These are phyloP conservation scores for Epirrhoe alternata DNA, from an alignment of 2,888 invertebrate genomes.

Conservation along the genomic window DNA sequence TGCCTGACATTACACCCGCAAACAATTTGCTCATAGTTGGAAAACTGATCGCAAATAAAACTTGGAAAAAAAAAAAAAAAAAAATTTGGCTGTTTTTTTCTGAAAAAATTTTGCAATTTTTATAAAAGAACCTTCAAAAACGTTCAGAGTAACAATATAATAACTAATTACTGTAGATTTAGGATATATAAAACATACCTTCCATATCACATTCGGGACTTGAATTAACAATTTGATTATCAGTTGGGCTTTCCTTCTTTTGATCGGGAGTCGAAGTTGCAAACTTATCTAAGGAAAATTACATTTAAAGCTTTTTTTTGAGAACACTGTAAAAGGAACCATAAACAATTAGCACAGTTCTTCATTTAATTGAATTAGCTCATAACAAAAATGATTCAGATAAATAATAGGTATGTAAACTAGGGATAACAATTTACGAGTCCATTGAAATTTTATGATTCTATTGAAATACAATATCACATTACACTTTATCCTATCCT, in stretches of 20 bases:
- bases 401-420: neutral
- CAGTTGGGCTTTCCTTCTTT: conserved; percentile 64
- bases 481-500: too few species aligned
- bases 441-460: too few species aligned
- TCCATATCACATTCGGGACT: conserved; percentile 72
- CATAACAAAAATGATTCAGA: neutral
- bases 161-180: too few species aligned
- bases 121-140: too few species aligned
- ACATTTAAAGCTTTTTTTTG: neutral
- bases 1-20: too few species aligned
- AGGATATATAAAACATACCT: conserved; percentile 50
- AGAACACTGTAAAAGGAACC: neutral
- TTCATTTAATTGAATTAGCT: conserved; percentile 2
- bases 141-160: neutral
- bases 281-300: conserved; percentile 59
- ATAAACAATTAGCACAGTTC: conserved; percentile 5
- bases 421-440: too few species aligned
- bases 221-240: conserved; percentile 61
- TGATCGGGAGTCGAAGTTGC: conserved; percentile 65
- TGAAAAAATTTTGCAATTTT: too few species aligned
- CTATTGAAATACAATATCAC: too few species aligned
- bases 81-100: too few species aligned
- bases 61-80: too few species aligned
- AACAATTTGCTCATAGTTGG: too few species aligned
- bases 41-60: too few species aligned